Percentiles rank a stretch among this genome's conserved stretches.
Conservation (phyloP, 2,113 vertebrate genomes). For the Brienomyrus brachyistius region DNA sequence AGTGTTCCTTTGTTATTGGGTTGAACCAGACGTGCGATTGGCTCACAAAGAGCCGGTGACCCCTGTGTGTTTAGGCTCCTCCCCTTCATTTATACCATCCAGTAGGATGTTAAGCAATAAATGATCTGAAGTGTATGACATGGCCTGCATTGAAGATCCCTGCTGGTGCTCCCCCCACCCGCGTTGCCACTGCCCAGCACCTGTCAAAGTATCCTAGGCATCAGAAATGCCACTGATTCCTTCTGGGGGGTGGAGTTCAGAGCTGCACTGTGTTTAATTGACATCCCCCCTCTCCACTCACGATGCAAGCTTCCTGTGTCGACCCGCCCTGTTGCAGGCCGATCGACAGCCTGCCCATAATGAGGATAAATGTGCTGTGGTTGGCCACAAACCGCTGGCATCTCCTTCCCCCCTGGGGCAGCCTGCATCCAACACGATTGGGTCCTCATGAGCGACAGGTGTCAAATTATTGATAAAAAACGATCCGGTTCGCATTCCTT, state of each 20-base stretch:
- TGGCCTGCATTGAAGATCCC: not conserved
- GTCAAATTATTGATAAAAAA: not conserved
- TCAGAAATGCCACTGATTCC: not conserved
- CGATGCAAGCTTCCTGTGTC: not conserved
- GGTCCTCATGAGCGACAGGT: not conserved
- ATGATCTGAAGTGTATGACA: not conserved
- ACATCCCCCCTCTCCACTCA: not conserved
- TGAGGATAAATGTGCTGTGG: slow-evolving; percentile 17
- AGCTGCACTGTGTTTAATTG: not conserved
- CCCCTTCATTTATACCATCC: not conserved
- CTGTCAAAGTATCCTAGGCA: not conserved
- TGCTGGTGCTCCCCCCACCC: not conserved
- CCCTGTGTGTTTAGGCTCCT: not conserved
- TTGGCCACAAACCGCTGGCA: slow-evolving; percentile 51
- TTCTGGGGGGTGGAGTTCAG: not conserved
- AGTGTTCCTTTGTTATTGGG: slow-evolving; percentile 4
- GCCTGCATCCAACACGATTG: not conserved
- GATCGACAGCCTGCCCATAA: not conserved
- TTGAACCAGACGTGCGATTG: not conserved
- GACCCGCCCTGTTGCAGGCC: not conserved
- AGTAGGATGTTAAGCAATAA: not conserved
- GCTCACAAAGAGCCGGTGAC: not conserved
- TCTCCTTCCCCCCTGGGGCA: slow-evolving; percentile 21
- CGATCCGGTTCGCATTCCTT: not conserved
- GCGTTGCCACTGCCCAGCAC: not conserved